Evolutionary conservation across 35 echinoderm and acorn worm genomes (phyloP), one percentile per base, ranked within the genome.

Genomic region (Heliocidaris erythrogramma): DNA sequence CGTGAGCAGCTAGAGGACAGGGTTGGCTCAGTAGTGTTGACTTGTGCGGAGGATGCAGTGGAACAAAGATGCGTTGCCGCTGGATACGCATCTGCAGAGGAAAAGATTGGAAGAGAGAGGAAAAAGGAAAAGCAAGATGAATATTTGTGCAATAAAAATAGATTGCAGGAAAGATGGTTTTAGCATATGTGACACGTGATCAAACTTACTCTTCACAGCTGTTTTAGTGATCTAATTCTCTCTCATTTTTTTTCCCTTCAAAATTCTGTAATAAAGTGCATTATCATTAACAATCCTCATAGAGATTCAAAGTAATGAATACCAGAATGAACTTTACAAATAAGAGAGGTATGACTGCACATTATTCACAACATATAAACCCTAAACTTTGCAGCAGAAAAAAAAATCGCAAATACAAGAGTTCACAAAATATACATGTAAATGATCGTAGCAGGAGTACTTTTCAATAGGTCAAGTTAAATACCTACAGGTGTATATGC

Each of bases 121-220:
- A 9, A 8, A 27, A n/a, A 27, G 27, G 18, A 27, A 27, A 78
- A 4, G 65, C 27, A 4, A n/a, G 61, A 71, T 71, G 65, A 78
- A 24, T n/a, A 78, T 78, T 78, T 78, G 65, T n/a, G 65, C 65
- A 78, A 78, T 78, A 78, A 78, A 78, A 78, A 78, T 78, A 78
- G 65, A 78, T 78, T 21, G 18, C 65, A 78, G 27, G 52, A 24
- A 78, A 78, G 65, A 27, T 78, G 27, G 27, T 78, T 78, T 78
- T 24, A n/a, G 27, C 65, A n/a, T n/a, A 78, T 24, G 27, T 6
- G 21, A 78, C 65, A 78, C 0, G 65, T n/a, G 21, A 78, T 5
- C 65, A 78, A 78, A 78, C 7, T 78, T 78, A 78, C 8, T 6
- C 27, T 78, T 18, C 65, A 78, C 65, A 78, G 65, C 21, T 2